A percentile compares a stretch with the other conserved stretches of the same genome.
Evolutionary conservation across 2,797 vertebrate species (phyloP).

Genomic region (Argyrosomus regius): DNA sequence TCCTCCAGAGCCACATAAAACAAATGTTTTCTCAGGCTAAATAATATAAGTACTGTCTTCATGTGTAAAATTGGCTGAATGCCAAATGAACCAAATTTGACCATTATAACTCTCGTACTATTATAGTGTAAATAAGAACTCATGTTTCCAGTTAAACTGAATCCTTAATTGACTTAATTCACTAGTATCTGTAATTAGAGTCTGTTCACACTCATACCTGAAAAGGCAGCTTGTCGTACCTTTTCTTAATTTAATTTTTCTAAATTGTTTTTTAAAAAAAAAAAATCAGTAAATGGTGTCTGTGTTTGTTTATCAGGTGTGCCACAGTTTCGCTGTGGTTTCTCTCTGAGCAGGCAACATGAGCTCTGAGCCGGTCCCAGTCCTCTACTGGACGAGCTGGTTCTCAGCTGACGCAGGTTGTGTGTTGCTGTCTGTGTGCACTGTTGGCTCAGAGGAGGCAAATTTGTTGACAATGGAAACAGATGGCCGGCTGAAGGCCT

Average conservation of each 20-base stretch:
- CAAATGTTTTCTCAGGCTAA: not conserved
- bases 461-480: conserved; percentile 38
- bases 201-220: not conserved
- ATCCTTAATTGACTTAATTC: not conserved
- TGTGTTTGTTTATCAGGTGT: not conserved
- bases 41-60: not conserved
- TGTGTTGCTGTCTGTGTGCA: conserved; percentile 15
- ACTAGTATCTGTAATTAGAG: not conserved
- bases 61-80: not conserved
- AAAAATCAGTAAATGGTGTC: not conserved
- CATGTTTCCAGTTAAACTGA: not conserved
- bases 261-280: not conserved
- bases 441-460: conserved; percentile 2
- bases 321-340: not conserved
- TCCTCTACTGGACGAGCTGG: conserved; percentile 40
- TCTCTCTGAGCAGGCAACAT: not conserved
- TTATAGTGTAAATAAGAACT: not conserved
- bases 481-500: conserved; percentile 18
- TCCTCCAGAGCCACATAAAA: not conserved
- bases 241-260: not conserved
- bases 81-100: not conserved
- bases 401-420: conserved; percentile 36
- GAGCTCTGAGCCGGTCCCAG: not conserved
- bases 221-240: not conserved
- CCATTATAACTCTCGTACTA: no score